These are phyloP conservation scores for Mongoloraphidia duomilia DNA, from an alignment of 2,888 invertebrate species.

Conservation along the genomic window DNA sequence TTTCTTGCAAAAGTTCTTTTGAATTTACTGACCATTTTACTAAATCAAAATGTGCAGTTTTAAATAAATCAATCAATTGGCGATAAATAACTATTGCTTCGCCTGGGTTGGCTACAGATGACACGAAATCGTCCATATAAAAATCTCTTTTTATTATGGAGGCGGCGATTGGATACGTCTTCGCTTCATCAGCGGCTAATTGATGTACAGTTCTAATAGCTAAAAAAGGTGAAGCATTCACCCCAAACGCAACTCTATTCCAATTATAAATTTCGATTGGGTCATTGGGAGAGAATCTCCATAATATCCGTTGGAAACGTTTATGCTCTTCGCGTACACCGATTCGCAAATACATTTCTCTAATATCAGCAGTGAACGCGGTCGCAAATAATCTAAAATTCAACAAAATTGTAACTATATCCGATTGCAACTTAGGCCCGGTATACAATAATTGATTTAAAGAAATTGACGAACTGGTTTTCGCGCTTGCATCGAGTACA, in stretches of 20 bases:
- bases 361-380: slow-evolving; percentile 9
- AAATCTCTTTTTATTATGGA: not conserved
- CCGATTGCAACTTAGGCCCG: slow-evolving; percentile 8
- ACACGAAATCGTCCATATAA: slow-evolving; percentile 8
- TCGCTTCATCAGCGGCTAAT: slow-evolving; percentile 5
- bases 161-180: slow-evolving; percentile 2
- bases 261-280: slow-evolving; percentile 1
- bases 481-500: slow-evolving; percentile 5
- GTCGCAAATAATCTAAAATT: slow-evolving; percentile 6
- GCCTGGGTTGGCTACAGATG: not conserved
- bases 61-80: not conserved
- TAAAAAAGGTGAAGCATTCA: slow-evolving; percentile 7
- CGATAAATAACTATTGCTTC: not conserved
- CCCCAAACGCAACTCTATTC: slow-evolving; percentile 7
- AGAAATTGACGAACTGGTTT: not conserved
- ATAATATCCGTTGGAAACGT: slow-evolving; percentile 7
- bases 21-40: slow-evolving; percentile 6
- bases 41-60: slow-evolving; percentile 4
- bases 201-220: slow-evolving; percentile 6
- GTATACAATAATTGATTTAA: slow-evolving; percentile 6
- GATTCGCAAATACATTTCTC: slow-evolving; percentile 10
- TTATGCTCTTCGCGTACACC: slow-evolving; percentile 1
- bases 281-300: not conserved
- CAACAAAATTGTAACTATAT: slow-evolving; percentile 6
- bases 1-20: not conserved